Base-by-base conservation (phyloP, 2,113 vertebrate genomes). In the Odobenus rosmarus region DNA sequence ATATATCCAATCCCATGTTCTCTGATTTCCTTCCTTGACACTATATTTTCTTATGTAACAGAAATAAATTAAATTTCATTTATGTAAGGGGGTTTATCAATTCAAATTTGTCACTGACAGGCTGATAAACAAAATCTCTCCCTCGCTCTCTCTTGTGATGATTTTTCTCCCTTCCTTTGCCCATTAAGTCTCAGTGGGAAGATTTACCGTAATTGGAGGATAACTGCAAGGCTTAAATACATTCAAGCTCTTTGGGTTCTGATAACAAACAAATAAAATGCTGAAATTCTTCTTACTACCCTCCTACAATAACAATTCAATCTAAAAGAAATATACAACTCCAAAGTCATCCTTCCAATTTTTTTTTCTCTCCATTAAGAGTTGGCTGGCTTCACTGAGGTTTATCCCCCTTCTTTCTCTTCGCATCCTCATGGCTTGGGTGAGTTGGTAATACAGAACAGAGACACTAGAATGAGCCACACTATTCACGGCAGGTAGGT, bases 401-500 rank as follows among this genome's bases (percentile, higher is more conserved):
- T 69, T 71, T 81, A 76, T 26, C 18, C 24, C 10, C 12, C 18
- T 81, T 33, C 23, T 80, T 93, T 39, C 36, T 74, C 64, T 85
- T 81, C 28, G 8, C 7, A 2, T 51, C 13, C 69, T 59, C n/a
- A 64, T 49, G 24, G 11, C 64, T 67, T 31, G 24, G 15, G 15
- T 71, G 19, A 59, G n/a, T 8, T 46, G 14, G 53, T n/a, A 74
- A 24, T 1, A 98, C 61, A 96, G 95, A 95, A 85, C 95, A 97
- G 81, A 96, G 96, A 98, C 97, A 96, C 77, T 93, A 80, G 67
- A 87, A 76, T 96, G 96, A 98, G 95, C 97, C 95, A 92, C 19
- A 77, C 42, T 81, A 98, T 85, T 98, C 97, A 98, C 88, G 98
- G 86, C 80, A 95, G 97, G 95, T 97, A 79, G 18, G 76, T 96